These are phyloP conservation scores for Eurosta solidaginis DNA, from an alignment of 1,140 invertebrate genomes.

Conservation along the genomic window DNA sequence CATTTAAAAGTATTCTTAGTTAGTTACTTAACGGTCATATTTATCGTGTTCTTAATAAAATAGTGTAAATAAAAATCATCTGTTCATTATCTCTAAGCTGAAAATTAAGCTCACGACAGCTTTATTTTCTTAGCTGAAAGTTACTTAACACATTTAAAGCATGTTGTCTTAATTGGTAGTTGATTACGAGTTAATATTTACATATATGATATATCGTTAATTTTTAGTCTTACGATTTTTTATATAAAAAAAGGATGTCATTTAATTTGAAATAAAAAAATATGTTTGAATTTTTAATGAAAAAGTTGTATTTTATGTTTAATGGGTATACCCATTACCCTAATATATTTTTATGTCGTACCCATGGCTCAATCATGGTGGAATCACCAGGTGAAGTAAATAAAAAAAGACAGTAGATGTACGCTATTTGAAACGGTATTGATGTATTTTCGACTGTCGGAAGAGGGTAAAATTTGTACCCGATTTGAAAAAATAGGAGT, in stretches of 20 bases:
- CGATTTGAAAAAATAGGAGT: no score
- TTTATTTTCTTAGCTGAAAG: background rate
- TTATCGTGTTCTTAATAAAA: background rate
- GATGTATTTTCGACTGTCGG: no score
- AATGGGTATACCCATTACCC: no score
- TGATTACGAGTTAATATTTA: no score
- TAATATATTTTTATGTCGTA: no score
- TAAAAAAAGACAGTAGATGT: no score
- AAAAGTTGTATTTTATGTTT: background rate
- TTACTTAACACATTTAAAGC: slow-evolving; percentile 4
- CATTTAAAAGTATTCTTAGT: background rate
- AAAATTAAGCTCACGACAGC: background rate
- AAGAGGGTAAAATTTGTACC: no score
- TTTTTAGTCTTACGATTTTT: slow-evolving; percentile 5
- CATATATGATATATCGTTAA: background rate
- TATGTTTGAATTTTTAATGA: background rate
- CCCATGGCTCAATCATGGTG: no score
- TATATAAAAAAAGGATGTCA: background rate
- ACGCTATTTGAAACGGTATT: no score
- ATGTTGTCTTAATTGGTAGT: background rate
- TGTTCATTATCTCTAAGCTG: background rate
- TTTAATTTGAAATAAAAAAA: background rate
- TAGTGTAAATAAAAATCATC: background rate
- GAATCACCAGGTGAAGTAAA: no score
- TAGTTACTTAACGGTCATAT: background rate